Evolutionary conservation across 2,888 invertebrate genomes (phyloP).

Genomic region (Matsumyia berberina): DNA sequence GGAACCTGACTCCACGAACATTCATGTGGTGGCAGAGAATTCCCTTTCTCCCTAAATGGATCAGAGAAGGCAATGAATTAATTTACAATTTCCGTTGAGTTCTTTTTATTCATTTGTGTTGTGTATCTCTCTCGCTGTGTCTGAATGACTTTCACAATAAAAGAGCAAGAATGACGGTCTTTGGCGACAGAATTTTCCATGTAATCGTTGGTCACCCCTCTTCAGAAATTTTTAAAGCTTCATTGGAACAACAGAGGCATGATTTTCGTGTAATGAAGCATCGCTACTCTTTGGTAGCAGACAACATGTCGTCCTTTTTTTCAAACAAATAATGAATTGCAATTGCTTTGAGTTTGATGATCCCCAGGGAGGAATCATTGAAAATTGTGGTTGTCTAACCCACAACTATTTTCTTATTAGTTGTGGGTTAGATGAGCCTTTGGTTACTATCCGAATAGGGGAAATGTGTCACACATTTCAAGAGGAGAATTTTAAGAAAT

Average conservation of each 20-base stretch:
- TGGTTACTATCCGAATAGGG: neutral
- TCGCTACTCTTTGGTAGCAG: neutral
- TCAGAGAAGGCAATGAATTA: neutral
- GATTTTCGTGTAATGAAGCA: neutral
- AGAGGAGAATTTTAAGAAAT: too few relatives aligned
- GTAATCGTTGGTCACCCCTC: neutral
- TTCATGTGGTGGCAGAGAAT: neutral
- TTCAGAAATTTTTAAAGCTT: neutral
- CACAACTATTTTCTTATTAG: neutral
- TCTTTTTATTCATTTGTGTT: neutral
- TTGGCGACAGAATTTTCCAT: neutral
- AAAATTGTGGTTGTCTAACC: neutral
- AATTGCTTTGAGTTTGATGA: neutral
- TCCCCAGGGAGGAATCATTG: slow-evolving; percentile 16
- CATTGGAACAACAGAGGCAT: neutral
- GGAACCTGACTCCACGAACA: neutral
- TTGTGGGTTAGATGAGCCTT: neutral
- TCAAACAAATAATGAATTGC: neutral
- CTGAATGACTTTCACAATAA: neutral
- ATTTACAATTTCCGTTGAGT: slow-evolving; percentile 5
- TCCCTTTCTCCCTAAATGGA: slow-evolving; percentile 8
- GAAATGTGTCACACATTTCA: slow-evolving; percentile 7
- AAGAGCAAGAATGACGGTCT: neutral
- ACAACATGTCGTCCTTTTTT: neutral
- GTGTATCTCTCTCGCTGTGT: neutral